A percentile compares a stretch with the other conserved stretches of the same genome.
Evolutionary conservation across 2,888 invertebrate genomes (phyloP).

Genomic region (Eupithecia tripunctaria): DNA sequence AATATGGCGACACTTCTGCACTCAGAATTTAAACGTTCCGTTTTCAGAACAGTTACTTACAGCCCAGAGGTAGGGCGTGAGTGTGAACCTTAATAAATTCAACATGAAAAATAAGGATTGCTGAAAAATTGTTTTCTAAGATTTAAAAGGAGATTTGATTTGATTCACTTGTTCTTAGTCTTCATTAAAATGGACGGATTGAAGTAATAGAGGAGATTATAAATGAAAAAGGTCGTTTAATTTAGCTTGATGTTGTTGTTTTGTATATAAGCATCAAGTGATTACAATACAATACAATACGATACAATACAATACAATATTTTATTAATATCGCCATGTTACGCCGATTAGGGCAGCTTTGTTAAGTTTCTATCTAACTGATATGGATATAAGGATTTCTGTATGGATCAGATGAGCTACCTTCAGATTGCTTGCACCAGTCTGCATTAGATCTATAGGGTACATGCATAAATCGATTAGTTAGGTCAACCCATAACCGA

Average conservation of each 20-base stretch:
- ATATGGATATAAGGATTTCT: too few relatives aligned
- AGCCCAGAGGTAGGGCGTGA: conserved; percentile 65
- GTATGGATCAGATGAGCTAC: too few relatives aligned
- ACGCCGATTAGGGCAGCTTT: too few relatives aligned
- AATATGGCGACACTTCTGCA: conserved; percentile 77
- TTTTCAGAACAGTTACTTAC: conserved; percentile 77
- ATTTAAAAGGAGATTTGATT: conserved; percentile 29
- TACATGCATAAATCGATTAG: too few relatives aligned
- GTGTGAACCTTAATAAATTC: conserved; percentile 81
- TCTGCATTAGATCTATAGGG: too few relatives aligned
- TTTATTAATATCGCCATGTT: too few relatives aligned
- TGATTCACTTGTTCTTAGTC: background rate
- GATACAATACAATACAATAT: too few relatives aligned
- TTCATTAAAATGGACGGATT: background rate
- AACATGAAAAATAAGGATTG: conserved; percentile 68
- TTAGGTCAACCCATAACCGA: too few relatives aligned
- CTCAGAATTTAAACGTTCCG: conserved; percentile 78
- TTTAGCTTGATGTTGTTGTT: background rate
- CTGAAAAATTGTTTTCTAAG: conserved; percentile 66
- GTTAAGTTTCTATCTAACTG: too few relatives aligned
- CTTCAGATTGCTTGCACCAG: too few relatives aligned
- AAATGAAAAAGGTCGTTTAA: background rate
- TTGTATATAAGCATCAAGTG: background rate
- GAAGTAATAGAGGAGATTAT: background rate
- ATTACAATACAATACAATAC: too few relatives aligned